A percentile compares a stretch with the other conserved stretches of the same genome.
Conservation (phyloP, 2,888 invertebrate genomes). For the Galeopsomyia nigrocyanea region DNA sequence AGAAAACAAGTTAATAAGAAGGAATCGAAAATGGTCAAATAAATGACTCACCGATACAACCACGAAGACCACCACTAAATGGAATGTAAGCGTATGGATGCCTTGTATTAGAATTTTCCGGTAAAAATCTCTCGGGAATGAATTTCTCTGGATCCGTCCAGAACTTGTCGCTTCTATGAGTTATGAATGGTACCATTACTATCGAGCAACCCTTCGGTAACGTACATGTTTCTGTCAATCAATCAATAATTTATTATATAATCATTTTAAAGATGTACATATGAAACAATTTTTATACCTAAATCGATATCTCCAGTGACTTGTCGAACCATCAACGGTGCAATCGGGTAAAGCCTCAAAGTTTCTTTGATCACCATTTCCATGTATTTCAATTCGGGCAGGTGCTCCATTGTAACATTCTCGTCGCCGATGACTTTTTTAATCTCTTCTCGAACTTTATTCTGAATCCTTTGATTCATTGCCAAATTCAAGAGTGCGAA, state of each 20-base stretch:
- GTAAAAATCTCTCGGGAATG: constrained; percentile 54
- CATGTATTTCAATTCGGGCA: constrained; percentile 50
- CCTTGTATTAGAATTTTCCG: constrained; percentile 50
- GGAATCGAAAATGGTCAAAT: neutral
- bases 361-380: constrained; percentile 54
- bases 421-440: constrained; percentile 43
- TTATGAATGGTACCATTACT: constrained; percentile 48
- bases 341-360: constrained; percentile 51
- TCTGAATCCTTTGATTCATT: constrained; percentile 50
- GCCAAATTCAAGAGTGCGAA: constrained; percentile 52
- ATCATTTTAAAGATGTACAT: no score
- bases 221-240: constrained; percentile 48
- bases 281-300: constrained; percentile 32
- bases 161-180: constrained; percentile 51
- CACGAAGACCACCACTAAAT: constrained; percentile 50
- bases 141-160: constrained; percentile 56
- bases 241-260: neutral
- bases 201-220: constrained; percentile 53
- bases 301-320: constrained; percentile 50
- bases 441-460: constrained; percentile 50
- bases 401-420: constrained; percentile 40
- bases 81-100: constrained; percentile 52
- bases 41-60: constrained; percentile 49
- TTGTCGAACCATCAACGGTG: constrained; percentile 51
- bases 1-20: neutral